These are phyloP conservation scores for Venusia cambrica DNA, from an alignment of 2,888 invertebrate genomes.

Conservation along the genomic window DNA sequence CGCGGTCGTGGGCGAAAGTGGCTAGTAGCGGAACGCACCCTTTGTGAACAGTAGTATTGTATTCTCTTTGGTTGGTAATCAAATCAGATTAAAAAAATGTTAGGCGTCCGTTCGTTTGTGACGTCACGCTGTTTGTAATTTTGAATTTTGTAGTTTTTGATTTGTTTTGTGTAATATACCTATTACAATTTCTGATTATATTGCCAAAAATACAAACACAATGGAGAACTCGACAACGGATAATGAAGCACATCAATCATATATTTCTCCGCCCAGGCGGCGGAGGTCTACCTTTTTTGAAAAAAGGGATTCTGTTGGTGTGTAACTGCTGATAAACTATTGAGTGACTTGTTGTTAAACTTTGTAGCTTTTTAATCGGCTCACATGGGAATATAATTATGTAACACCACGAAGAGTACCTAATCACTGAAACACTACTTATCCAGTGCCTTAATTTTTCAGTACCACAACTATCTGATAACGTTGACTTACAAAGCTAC, in stretches of 20 bases:
- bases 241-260: constrained; percentile 48
- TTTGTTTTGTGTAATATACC: constrained; percentile 17
- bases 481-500: constrained; percentile 33
- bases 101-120: constrained; percentile 47
- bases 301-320: constrained; percentile 64
- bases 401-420: no score
- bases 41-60: no score
- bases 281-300: constrained; percentile 72
- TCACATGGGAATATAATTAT: no score
- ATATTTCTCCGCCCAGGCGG: constrained; percentile 63
- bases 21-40: no score
- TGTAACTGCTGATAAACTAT: constrained; percentile 15
- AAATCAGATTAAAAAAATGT: constrained; percentile 1
- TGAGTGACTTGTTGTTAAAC: constrained; percentile 3
- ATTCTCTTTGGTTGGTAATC: no score
- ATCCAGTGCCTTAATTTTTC: constrained; percentile 31
- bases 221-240: constrained; percentile 61
- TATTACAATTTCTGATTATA: constrained; percentile 2
- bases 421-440: neutral
- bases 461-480: constrained; percentile 53
- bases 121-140: constrained; percentile 34
- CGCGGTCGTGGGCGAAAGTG: no score
- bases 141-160: constrained; percentile 28
- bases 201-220: constrained; percentile 9
- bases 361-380: no score